A percentile compares a stretch with the other conserved stretches of the same genome.
Conservation (phyloP, 2,888 invertebrate genomes). For the Mechanitis mazaeus region DNA sequence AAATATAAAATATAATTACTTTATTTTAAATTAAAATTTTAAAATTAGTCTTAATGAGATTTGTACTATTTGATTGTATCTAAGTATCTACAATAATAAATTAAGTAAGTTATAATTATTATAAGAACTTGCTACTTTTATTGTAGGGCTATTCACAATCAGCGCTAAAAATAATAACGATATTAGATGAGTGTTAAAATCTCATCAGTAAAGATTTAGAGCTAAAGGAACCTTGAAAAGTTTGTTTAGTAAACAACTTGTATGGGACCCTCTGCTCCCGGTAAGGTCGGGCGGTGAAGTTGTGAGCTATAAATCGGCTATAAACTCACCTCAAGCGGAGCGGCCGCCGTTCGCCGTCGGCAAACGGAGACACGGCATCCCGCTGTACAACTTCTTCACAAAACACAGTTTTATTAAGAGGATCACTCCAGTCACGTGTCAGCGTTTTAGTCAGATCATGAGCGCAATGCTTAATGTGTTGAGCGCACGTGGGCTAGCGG, state of each 20-base stretch:
- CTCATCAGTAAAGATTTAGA: slow-evolving; percentile 22
- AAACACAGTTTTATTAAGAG: slow-evolving; percentile 62
- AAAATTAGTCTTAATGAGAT: too few species aligned
- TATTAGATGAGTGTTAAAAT: slow-evolving; percentile 19
- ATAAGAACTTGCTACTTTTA: slow-evolving; percentile 10
- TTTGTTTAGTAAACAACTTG: slow-evolving; percentile 59
- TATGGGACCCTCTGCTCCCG: slow-evolving; percentile 50
- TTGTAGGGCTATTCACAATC: slow-evolving; percentile 34
- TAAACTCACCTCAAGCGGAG: slow-evolving; percentile 74
- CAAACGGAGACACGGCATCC: slow-evolving; percentile 66
- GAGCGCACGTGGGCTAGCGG: slow-evolving; percentile 64
- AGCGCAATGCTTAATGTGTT: slow-evolving; percentile 68
- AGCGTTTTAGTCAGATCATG: slow-evolving; percentile 70
- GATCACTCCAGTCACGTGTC: slow-evolving; percentile 72
- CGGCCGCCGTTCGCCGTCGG: slow-evolving; percentile 70
- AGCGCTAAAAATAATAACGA: slow-evolving; percentile 25
- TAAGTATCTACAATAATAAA: too few species aligned
- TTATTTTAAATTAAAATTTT: too few species aligned
- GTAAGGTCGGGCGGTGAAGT: slow-evolving; percentile 41
- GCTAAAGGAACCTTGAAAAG: slow-evolving; percentile 51
- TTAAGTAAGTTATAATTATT: too few species aligned
- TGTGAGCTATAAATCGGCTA: slow-evolving; percentile 70
- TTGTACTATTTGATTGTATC: too few species aligned
- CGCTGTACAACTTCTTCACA: slow-evolving; percentile 65
- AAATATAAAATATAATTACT: too few species aligned